Evolutionary conservation across 2,797 vertebrate genomes (phyloP).

Genomic region (Ispidina picta): DNA sequence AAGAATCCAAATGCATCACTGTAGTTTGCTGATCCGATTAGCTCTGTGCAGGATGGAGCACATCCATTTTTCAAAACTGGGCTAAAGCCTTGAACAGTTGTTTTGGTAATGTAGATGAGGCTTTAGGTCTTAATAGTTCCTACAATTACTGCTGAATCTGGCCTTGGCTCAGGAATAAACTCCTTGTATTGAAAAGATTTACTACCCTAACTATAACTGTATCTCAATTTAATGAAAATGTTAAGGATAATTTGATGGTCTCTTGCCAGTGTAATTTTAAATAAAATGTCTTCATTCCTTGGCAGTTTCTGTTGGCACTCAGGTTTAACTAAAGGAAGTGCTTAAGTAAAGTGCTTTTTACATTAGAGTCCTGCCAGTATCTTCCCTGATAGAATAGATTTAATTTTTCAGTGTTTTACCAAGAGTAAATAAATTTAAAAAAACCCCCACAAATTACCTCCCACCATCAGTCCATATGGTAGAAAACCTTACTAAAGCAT

Average conservation of each 20-base stretch:
- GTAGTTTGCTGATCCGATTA: neutral
- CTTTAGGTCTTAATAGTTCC: slow-evolving; percentile 55
- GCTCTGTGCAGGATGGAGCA: slow-evolving; percentile 14
- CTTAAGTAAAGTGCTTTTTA: slow-evolving; percentile 72
- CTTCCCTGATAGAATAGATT: slow-evolving; percentile 46
- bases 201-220: slow-evolving; percentile 74
- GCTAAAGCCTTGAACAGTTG: slow-evolving; percentile 59
- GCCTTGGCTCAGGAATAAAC: slow-evolving; percentile 69
- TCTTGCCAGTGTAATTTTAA: slow-evolving; percentile 78
- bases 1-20: neutral
- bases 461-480: neutral
- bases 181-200: slow-evolving; percentile 74
- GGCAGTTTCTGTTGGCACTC: slow-evolving; percentile 63
- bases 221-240: slow-evolving; percentile 80
- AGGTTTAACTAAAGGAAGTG: slow-evolving; percentile 67
- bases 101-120: slow-evolving; percentile 60
- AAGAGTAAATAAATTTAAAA: slow-evolving; percentile 64
- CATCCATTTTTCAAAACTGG: slow-evolving; percentile 26
- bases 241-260: slow-evolving; percentile 78
- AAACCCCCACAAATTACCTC: neutral
- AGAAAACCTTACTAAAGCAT: slow-evolving; percentile 36
- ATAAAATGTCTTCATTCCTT: slow-evolving; percentile 75
- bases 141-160: slow-evolving; percentile 52
- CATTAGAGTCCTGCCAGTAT: slow-evolving; percentile 50
- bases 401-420: slow-evolving; percentile 58